Base-by-base conservation (phyloP, 37 sponge, comb jelly and placozoan genomes). In the Amphimedon queenslandica region DNA sequence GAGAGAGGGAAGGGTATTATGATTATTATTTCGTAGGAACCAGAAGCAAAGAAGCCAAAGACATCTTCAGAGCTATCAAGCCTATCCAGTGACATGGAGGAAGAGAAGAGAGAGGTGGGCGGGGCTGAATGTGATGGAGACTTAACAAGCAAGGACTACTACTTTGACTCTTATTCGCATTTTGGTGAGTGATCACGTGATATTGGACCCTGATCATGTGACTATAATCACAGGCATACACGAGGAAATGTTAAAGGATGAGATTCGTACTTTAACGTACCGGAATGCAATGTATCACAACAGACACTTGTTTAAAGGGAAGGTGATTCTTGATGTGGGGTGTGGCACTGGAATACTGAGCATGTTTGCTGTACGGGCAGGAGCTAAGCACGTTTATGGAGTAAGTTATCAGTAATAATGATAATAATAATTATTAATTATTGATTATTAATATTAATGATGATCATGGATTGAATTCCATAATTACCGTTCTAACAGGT, bases 101-200 rank as follows among this genome's bases (percentile, higher is more conserved):
- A n/a, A n/a, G n/a, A n/a, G n/a, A n/a, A n/a, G n/a, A n/a, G n/a
- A n/a, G n/a, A n/a, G n/a, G n/a, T n/a, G n/a, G n/a, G n/a, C n/a
- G n/a, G n/a, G n/a, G n/a, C n/a, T n/a, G n/a, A n/a, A n/a, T n/a
- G n/a, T 47, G 53, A 47, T 13, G 13, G 13, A 16, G 83, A 84
- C 29, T 72, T 87, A 79, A 94, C 96, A 24, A 91, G 92, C 73
- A 74, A 78, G 47, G 98, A 97, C 37, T 97, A 97, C 74, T 97
- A 97, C 80, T 97, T 97, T 67, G 98, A 97, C 72, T 97, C 98
- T 4, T 97, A 97, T 58, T 92, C 98, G 1, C 98, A 97, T 67
- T 97, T 88, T 64, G 92, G 96, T 91, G 56, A 69, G 74, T 27
- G n/a, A n/a, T n/a, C n/a, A n/a, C n/a, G n/a, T n/a, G n/a, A n/a